Conservation (phyloP, 2,797 vertebrate species). For the Sebastes vulpes region DNA sequence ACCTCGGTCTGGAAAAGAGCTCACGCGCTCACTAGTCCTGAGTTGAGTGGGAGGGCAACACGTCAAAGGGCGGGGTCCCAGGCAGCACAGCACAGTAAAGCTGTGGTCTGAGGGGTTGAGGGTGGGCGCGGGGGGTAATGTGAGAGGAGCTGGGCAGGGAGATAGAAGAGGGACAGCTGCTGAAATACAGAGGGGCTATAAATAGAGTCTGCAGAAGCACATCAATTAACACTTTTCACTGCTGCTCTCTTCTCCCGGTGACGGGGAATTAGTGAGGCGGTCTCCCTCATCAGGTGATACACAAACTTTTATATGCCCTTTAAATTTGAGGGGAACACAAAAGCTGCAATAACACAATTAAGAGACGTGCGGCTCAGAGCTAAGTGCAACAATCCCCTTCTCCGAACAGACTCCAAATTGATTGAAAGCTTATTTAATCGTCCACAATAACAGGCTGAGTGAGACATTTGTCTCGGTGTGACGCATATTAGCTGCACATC, state of each 20-base stretch:
- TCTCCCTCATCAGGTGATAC: not conserved
- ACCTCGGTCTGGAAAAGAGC: constrained; percentile 47
- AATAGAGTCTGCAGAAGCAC: constrained; percentile 70
- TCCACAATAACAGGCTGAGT: not conserved
- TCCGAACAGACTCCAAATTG: not conserved
- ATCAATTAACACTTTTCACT: constrained; percentile 50
- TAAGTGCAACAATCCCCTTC: not conserved
- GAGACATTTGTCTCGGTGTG: not conserved
- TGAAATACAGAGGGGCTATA: constrained; percentile 67
- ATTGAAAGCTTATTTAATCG: not conserved
- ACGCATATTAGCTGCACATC: not conserved
- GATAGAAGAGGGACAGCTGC: constrained; percentile 79
- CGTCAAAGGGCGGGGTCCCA: constrained; percentile 58
- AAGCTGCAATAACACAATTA: not conserved
- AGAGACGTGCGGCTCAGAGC: not conserved
- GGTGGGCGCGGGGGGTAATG: constrained; percentile 41
- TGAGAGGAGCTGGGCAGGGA: constrained; percentile 61
- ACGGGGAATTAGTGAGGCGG: constrained; percentile 22
- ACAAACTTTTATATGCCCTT: not conserved
- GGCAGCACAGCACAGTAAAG: constrained; percentile 29
- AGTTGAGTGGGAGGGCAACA: constrained; percentile 49
- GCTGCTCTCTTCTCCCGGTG: constrained; percentile 18
- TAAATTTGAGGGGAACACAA: not conserved
- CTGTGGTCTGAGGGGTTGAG: constrained; percentile 31
- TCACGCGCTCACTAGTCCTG: constrained; percentile 30